phyloP scores from a whole-genome alignment of 2,888 invertebrate species.

The Eupeodes latifasciatus region DNA sequence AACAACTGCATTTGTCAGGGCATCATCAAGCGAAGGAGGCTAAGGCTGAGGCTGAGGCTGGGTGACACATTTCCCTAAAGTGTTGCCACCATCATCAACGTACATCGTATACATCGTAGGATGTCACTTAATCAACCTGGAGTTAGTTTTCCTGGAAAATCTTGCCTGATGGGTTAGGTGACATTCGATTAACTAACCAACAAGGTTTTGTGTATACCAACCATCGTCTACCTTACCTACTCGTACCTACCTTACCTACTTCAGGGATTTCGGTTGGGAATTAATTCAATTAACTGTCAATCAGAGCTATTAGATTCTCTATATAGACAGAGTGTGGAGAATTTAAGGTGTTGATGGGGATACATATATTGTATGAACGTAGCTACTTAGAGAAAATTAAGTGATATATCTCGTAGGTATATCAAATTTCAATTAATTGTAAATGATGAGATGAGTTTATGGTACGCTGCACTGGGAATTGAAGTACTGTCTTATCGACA shows the following conservation, averaged over 20 bases:
- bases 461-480: too few relatives aligned
- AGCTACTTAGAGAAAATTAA: too few relatives aligned
- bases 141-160: constrained; percentile 13
- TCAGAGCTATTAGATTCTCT: background rate
- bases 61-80: constrained; percentile 51
- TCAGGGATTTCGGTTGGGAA: background rate
- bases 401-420: too few relatives aligned
- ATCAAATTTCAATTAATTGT: too few relatives aligned
- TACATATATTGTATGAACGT: too few relatives aligned
- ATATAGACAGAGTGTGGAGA: too few relatives aligned
- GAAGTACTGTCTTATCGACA: too few relatives aligned
- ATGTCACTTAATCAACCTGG: constrained; percentile 57
- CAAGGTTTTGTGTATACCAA: background rate
- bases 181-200: constrained; percentile 33
- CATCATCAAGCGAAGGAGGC: background rate
- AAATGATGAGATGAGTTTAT: too few relatives aligned
- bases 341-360: too few relatives aligned
- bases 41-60: background rate
- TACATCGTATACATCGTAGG: background rate
- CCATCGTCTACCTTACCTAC: too few relatives aligned
- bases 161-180: constrained; percentile 6
- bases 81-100: background rate
- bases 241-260: too few relatives aligned
- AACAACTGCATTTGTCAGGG: constrained; percentile 40
- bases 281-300: constrained; percentile 10